Conservation (phyloP, 2,113 vertebrate genomes). For the Choloepus hoffmanni region DNA sequence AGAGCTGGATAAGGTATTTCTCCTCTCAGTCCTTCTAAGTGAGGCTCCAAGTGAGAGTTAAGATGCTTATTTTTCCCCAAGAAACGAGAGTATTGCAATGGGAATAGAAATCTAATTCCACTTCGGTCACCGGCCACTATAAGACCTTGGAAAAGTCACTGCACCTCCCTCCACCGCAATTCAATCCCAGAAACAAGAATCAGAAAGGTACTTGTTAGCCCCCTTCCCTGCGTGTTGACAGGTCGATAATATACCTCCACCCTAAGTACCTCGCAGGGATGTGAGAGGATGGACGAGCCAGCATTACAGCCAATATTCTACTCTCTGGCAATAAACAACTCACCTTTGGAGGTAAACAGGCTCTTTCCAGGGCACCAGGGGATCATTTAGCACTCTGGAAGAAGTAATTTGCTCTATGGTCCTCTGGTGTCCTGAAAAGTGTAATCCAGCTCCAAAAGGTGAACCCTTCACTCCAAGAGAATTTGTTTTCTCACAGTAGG, state of each 20-base stretch:
- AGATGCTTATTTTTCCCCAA: background rate
- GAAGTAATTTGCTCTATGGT: conserved; percentile 70
- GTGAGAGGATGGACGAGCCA: conserved; percentile 33
- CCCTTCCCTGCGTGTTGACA: conserved; percentile 4
- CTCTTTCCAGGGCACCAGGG: conserved; percentile 68
- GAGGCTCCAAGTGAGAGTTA: background rate
- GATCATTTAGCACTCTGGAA: conserved; percentile 65
- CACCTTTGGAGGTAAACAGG: conserved; percentile 71
- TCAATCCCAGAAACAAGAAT: background rate
- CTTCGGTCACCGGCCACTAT: rapidly evolving
- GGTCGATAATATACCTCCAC: conserved; percentile 12
- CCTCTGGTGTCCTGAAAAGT: conserved; percentile 70
- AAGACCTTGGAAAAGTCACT: conserved; percentile 72
- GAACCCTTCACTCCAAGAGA: conserved; percentile 43
- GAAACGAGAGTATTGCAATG: background rate
- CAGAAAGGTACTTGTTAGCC: background rate
- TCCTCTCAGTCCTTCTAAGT: background rate
- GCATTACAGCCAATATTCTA: conserved; percentile 54
- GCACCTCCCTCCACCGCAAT: background rate
- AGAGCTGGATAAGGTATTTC: background rate
- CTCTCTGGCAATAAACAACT: conserved; percentile 70
- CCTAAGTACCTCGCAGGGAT: conserved; percentile 38
- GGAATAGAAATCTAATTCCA: background rate
- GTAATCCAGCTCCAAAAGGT: conserved; percentile 65
- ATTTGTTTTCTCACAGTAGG: conserved; percentile 8